A percentile compares a stretch with the other conserved stretches of the same genome.
Evolutionary conservation across 2,888 invertebrate genomes (phyloP).

Genomic region (Lepetodrilus schrolli): DNA sequence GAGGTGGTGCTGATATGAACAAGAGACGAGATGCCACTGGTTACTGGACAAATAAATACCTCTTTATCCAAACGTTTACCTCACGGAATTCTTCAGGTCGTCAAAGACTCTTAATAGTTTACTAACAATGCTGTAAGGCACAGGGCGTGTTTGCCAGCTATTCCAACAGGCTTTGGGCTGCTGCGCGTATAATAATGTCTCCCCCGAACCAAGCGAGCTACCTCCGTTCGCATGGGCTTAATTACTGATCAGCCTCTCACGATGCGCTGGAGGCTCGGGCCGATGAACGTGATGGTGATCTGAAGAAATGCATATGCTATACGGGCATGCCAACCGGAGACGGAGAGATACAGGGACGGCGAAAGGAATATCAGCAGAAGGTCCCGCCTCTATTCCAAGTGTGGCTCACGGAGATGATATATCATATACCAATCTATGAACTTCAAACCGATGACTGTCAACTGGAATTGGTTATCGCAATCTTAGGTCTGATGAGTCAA

Average conservation of each 20-base stretch:
- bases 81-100: background rate
- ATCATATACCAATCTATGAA: no score
- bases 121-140: constrained; percentile 12
- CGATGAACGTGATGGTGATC: background rate
- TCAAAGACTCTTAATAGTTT: constrained; percentile 4
- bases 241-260: constrained; percentile 5
- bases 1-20: no score
- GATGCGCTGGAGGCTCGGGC: background rate
- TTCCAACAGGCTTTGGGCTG: background rate
- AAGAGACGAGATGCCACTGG: no score
- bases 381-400: background rate
- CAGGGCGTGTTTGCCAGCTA: background rate
- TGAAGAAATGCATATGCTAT: background rate
- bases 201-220: background rate
- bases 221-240: background rate
- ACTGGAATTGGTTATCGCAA: no score
- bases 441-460: no score
- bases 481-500: no score
- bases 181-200: background rate
- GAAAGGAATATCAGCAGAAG: background rate
- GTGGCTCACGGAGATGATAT: no score
- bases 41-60: no score
- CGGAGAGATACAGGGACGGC: background rate
- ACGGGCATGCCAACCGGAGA: background rate
- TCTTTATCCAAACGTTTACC: background rate